phyloP scores from a whole-genome alignment of 2,113 vertebrate genomes.

The Hemiscyllium ocellatum region DNA sequence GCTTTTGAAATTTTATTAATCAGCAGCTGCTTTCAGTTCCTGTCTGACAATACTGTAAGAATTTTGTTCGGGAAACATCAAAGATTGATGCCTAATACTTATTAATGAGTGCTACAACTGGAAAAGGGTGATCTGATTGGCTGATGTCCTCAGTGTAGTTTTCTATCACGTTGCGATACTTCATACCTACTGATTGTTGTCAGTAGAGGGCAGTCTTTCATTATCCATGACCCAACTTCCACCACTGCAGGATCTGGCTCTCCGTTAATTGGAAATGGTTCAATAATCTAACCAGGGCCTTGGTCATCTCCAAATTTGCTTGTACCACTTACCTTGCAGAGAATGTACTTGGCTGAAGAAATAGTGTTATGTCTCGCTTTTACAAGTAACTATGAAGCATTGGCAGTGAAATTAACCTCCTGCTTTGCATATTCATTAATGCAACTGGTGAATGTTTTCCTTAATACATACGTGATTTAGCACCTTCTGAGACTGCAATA shows the following conservation, averaged over 20 bases:
- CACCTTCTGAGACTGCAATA: not conserved
- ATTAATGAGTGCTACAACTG: not conserved
- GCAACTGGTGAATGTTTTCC: not conserved
- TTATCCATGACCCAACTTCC: not conserved
- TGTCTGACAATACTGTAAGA: not conserved
- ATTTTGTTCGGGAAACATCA: not conserved
- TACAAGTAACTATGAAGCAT: not conserved
- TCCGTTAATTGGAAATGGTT: not conserved
- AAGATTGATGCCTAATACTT: not conserved
- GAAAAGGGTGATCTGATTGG: not conserved
- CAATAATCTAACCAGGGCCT: not conserved
- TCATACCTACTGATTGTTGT: not conserved
- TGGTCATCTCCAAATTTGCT: not conserved
- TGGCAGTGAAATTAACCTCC: not conserved
- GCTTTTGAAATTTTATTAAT: not conserved
- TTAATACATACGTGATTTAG: not conserved
- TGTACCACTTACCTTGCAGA: not conserved
- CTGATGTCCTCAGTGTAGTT: not conserved
- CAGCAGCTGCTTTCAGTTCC: not conserved
- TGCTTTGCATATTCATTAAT: conserved; percentile 17
- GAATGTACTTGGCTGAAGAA: not conserved
- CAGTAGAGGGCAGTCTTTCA: conserved; percentile 34
- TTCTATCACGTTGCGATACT: not conserved
- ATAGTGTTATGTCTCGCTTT: not conserved
- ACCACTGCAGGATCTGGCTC: not conserved